Evolutionary conservation across 2,797 vertebrate species (phyloP), one percentile per base, ranked within the genome.

Genomic region (Scleropages formosus): DNA sequence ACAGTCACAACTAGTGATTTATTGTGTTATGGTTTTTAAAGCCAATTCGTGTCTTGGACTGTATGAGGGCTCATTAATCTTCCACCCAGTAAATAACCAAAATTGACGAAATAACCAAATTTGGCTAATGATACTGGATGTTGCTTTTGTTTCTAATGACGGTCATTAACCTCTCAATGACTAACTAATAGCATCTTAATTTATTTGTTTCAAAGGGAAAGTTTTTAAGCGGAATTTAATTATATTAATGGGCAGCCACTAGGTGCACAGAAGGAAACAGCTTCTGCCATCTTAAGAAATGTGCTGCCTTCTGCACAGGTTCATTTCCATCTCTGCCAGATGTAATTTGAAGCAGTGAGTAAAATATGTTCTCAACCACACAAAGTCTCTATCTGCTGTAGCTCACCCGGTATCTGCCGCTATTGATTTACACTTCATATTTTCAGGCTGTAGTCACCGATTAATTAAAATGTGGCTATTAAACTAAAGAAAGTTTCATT

Each of bases 31-130:
- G 27, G 94, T 94, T 98, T 96, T 95, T 95, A 94, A 95, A 96
- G 96, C 94, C 94, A 95, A 96, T 98, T 97, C 97, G 92, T 91
- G 93, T 96, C 95, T 93, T 85, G 82, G 83, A 92, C 88, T 86
- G 92, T 94, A 95, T 94, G 90, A 91, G 92, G 87, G 88, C 92
- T 94, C 95, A 95, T 98, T 97, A 93, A 95, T 98, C 96, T 95
- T 91, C 82, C 78, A 85, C 91, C 90, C 93, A 91, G 94, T 96
- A 98, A 98, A 96, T 96, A 96, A 96, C 93, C 94, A 95, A 93
- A 96, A 96, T 94, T 95, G 94, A 96, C 93, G 93, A 96, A 97
- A 96, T 98, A 96, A 98, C 95, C 92, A 93, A 90, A 95, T 98
- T 98, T 95, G 92, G 94, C 91, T 96, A 95, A 96, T 94, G 95